Evolutionary conservation across 2,888 invertebrate species (phyloP).

Genomic region (Drosophila infuscata): DNA sequence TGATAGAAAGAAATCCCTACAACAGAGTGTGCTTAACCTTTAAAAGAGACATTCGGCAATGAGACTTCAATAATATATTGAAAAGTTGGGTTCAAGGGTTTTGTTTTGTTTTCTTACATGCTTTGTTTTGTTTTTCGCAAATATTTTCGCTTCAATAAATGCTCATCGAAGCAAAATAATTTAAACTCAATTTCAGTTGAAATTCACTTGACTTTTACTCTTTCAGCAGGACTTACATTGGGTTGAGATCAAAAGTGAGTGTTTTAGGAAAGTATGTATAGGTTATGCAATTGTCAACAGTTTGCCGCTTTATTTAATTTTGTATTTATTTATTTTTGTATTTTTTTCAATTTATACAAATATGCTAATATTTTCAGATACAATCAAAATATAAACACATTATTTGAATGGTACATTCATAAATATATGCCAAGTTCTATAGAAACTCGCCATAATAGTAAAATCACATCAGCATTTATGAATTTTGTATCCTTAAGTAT

Average conservation of each 20-base stretch:
- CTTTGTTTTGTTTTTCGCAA: not conserved
- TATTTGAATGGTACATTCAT: not conserved
- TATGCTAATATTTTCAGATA: not conserved
- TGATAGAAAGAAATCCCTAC: not conserved
- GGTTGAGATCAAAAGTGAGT: not conserved
- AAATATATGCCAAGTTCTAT: not conserved
- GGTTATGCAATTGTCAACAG: not conserved
- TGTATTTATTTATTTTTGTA: too few relatives aligned
- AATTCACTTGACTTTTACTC: slow-evolving; percentile 1
- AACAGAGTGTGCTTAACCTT: not conserved
- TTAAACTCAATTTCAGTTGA: slow-evolving; percentile 8
- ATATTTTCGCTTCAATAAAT: not conserved
- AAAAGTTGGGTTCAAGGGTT: not conserved
- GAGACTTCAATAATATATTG: not conserved
- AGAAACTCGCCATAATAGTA: not conserved
- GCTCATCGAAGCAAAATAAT: not conserved
- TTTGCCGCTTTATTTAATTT: not conserved
- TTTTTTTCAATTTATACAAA: not conserved
- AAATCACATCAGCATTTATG: too few relatives aligned
- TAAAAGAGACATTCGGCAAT: not conserved
- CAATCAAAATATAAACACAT: not conserved
- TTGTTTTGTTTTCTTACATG: not conserved
- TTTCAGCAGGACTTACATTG: too few relatives aligned
- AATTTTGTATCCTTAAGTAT: not conserved
- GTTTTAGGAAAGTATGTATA: not conserved